Percentiles rank a stretch among this genome's conserved stretches.
Conservation (phyloP, 2,113 vertebrate genomes). For the Galeopterus variegatus region DNA sequence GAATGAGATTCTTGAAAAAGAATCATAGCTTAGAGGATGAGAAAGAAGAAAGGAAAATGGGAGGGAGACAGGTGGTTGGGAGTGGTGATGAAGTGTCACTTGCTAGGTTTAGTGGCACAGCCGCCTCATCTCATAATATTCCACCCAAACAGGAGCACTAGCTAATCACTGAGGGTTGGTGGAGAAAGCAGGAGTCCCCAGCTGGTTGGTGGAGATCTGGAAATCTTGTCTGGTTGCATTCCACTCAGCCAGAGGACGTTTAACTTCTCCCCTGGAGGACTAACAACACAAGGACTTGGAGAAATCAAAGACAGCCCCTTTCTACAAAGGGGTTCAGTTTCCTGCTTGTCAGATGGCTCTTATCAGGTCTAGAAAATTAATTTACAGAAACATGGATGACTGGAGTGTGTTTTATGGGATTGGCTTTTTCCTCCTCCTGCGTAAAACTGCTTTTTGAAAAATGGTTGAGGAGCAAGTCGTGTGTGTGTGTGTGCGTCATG, state of each 20-base stretch:
- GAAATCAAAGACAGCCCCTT: neutral
- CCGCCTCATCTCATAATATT: neutral
- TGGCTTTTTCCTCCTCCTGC: neutral
- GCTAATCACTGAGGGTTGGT: neutral
- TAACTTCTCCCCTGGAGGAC: neutral
- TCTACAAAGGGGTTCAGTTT: neutral
- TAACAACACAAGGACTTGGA: neutral
- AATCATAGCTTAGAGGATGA: neutral
- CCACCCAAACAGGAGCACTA: neutral
- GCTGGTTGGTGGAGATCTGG: neutral
- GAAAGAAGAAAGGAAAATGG: neutral
- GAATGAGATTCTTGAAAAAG: neutral
- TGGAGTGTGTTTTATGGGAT: neutral
- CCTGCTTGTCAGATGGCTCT: neutral
- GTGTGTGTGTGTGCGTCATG: neutral
- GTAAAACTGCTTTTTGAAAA: constrained; percentile 44
- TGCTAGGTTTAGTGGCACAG: neutral
- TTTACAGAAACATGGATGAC: neutral
- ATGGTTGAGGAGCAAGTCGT: neutral
- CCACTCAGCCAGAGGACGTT: neutral
- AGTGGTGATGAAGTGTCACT: neutral
- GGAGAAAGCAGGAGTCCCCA: neutral
- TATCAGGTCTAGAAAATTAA: neutral
- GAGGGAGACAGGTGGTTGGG: neutral
- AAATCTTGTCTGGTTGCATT: neutral